A percentile compares a stretch with the other conserved stretches of the same genome.
Evolutionary conservation across 1,140 invertebrate species (phyloP).

Genomic region (Drosophila subpulchrella): DNA sequence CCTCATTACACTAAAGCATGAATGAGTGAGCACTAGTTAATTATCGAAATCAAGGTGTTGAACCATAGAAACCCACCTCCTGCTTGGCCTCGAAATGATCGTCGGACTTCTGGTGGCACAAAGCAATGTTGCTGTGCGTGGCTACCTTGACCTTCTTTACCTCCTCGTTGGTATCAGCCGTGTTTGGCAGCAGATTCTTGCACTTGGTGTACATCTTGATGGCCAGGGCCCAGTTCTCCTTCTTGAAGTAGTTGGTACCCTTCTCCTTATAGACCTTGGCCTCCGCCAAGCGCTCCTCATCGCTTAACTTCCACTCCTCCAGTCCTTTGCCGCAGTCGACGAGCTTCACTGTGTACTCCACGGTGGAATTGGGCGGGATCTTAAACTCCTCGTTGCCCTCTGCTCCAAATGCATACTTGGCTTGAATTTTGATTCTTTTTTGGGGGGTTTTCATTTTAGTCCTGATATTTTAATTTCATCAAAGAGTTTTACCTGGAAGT

Average conservation of each 20-base stretch:
- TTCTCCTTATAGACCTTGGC: conserved; percentile 94
- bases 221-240: conserved; percentile 91
- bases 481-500: conserved; percentile 86
- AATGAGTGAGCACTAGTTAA: neutral
- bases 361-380: conserved; percentile 91
- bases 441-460: neutral
- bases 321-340: conserved; percentile 93
- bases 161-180: conserved; percentile 73
- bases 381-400: conserved; percentile 89
- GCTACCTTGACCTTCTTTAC: conserved; percentile 87
- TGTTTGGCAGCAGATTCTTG: conserved; percentile 84
- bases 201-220: conserved; percentile 95
- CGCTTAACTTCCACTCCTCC: conserved; percentile 93
- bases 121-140: conserved; percentile 92
- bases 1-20: conserved; percentile 67
- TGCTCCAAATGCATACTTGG: conserved; percentile 93
- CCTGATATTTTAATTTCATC: neutral
- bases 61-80: conserved; percentile 66
- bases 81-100: conserved; percentile 90
- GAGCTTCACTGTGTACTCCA: conserved; percentile 93
- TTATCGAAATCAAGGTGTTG: conserved; percentile 66
- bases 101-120: conserved; percentile 94
- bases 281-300: conserved; percentile 91
- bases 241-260: conserved; percentile 96
- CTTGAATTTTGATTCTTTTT: conserved; percentile 87